These are phyloP conservation scores for Rambutsinella grinnellia DNA, from an alignment of 2,888 invertebrate species.

Conservation along the genomic window DNA sequence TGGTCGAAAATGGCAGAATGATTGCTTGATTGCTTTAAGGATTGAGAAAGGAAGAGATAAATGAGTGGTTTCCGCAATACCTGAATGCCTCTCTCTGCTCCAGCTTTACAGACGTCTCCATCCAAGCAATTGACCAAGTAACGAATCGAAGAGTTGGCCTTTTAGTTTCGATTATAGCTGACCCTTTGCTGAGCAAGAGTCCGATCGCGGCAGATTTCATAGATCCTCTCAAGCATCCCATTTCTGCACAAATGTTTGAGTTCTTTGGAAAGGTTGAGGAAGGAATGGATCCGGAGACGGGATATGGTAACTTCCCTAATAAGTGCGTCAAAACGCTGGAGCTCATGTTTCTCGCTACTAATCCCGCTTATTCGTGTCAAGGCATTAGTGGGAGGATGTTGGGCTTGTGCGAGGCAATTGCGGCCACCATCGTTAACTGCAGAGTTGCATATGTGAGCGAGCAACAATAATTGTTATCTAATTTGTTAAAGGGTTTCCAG, in stretches of 20 bases:
- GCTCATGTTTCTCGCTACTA: slow-evolving; percentile 8
- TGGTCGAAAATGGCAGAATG: too few relatives aligned
- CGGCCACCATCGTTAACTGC: slow-evolving; percentile 17
- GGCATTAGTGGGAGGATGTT: slow-evolving; percentile 16
- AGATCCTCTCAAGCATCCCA: slow-evolving; percentile 4
- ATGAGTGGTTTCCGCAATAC: slow-evolving; percentile 26
- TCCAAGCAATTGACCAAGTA: slow-evolving; percentile 28
- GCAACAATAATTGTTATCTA: not conserved
- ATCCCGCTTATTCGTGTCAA: slow-evolving; percentile 3
- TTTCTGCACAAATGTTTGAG: slow-evolving; percentile 24
- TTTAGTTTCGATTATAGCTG: slow-evolving; percentile 8
- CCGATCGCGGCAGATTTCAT: not conserved
- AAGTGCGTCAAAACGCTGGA: slow-evolving; percentile 14
- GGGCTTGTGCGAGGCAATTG: slow-evolving; percentile 15
- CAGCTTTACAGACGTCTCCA: slow-evolving; percentile 15
- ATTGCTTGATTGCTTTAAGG: too few relatives aligned
- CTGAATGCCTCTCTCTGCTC: slow-evolving; percentile 6
- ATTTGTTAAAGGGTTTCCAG: not conserved
- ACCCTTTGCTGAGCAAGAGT: not conserved
- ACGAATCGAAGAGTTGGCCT: slow-evolving; percentile 9
- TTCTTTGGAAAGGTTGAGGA: slow-evolving; percentile 16
- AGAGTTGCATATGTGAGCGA: slow-evolving; percentile 24
- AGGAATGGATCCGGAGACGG: not conserved
- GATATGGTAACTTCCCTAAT: not conserved
- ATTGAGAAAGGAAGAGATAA: slow-evolving; percentile 2